Conservation (phyloP, 2,888 invertebrate species). For the Watsonalla binaria region DNA sequence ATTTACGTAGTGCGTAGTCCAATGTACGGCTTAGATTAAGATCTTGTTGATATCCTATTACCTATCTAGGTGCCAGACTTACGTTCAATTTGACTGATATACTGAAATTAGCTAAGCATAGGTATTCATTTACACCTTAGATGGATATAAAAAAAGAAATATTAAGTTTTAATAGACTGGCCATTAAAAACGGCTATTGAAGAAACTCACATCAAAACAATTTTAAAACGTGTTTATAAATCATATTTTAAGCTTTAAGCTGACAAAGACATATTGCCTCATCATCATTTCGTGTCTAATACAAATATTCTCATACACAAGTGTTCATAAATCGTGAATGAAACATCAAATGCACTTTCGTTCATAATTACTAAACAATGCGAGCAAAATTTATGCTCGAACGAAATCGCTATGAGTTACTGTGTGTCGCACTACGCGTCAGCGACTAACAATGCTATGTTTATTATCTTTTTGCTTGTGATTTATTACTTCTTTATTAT, state of each 20-base stretch:
- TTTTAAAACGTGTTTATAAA: not conserved
- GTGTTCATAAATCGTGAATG: slow-evolving; percentile 4
- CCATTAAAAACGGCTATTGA: not conserved
- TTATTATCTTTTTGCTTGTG: slow-evolving; percentile 39
- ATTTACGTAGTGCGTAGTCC: slow-evolving; percentile 40
- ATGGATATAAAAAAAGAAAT: not conserved
- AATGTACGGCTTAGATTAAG: slow-evolving; percentile 32
- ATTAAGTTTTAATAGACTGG: not conserved
- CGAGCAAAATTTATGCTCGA: slow-evolving; percentile 39
- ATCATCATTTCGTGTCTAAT: not conserved
- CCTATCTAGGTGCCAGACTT: not conserved
- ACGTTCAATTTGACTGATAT: too few relatives aligned
- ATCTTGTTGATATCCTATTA: slow-evolving; percentile 22
- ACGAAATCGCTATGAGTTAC: slow-evolving; percentile 53
- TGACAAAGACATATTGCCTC: not conserved
- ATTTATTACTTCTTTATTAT: slow-evolving; percentile 32
- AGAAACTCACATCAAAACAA: not conserved
- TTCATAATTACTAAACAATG: slow-evolving; percentile 42
- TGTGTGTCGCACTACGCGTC: slow-evolving; percentile 28
- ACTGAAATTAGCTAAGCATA: too few relatives aligned
- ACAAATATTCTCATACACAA: slow-evolving; percentile 15
- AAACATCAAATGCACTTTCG: slow-evolving; percentile 26
- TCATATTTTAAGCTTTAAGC: not conserved
- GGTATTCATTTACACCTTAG: too few relatives aligned
- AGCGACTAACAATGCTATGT: slow-evolving; percentile 37